Conservation (phyloP, 1,140 invertebrate species). For the Gryllus bimaculatus region DNA sequence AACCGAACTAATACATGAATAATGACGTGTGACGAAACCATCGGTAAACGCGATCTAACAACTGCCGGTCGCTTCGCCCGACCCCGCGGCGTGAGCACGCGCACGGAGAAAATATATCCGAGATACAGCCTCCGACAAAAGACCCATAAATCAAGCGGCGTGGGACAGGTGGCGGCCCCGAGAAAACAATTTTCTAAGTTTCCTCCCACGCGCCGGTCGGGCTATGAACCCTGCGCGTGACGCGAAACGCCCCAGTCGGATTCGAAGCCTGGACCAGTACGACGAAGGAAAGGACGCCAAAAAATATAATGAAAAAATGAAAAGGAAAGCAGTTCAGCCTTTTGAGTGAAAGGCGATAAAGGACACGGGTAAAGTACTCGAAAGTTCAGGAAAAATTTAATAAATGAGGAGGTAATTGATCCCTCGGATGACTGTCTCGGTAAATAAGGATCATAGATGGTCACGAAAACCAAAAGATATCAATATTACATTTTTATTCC, state of each 20-base stretch:
- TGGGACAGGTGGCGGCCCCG: background rate
- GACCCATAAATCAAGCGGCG: background rate
- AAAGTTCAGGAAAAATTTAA: no score
- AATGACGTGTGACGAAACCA: background rate
- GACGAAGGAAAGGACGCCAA: background rate
- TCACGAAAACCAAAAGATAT: background rate
- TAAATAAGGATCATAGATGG: background rate
- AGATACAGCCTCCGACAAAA: background rate
- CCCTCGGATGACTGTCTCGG: background rate
- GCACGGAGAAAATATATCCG: background rate
- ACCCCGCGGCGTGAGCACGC: background rate
- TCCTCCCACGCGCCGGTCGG: background rate
- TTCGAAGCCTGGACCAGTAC: background rate
- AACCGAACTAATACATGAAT: background rate
- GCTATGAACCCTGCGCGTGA: background rate
- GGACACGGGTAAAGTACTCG: background rate
- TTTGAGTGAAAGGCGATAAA: background rate
- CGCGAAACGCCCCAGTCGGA: background rate
- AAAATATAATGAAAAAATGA: background rate
- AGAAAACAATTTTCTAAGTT: background rate
- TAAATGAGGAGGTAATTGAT: no score
- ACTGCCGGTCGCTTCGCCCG: background rate
- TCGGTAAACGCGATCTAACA: background rate
- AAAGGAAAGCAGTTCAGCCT: background rate
- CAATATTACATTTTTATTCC: background rate